phyloP scores from a whole-genome alignment of 2,888 invertebrate species.

The Parnassius mnemosyne region DNA sequence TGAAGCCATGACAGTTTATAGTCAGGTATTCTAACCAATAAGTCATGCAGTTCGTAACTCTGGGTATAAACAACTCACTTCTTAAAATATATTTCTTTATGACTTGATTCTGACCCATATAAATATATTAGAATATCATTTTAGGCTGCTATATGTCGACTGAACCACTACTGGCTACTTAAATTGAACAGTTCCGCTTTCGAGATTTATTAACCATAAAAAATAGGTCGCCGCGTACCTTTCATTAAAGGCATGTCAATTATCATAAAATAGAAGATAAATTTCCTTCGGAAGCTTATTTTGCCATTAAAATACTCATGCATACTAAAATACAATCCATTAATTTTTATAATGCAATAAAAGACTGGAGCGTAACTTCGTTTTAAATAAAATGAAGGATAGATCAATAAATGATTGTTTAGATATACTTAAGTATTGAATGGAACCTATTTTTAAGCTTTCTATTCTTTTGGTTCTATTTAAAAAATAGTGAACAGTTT shows the following conservation, averaged over 20 bases:
- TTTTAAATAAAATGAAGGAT: neutral
- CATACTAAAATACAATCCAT: conserved; percentile 2
- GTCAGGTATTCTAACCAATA: too few relatives aligned
- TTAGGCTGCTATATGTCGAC: neutral
- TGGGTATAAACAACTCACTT: too few relatives aligned
- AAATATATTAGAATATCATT: conserved; percentile 2
- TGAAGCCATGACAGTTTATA: too few relatives aligned
- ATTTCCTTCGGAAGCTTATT: conserved; percentile 5
- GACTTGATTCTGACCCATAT: neutral
- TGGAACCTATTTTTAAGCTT: too few relatives aligned
- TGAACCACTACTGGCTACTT: neutral
- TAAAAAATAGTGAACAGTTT: too few relatives aligned
- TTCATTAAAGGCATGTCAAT: conserved; percentile 29
- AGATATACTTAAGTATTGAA: neutral
- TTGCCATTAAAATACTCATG: conserved; percentile 5
- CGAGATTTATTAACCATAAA: conserved; percentile 23
- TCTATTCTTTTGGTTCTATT: too few relatives aligned
- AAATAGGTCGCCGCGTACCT: conserved; percentile 28
- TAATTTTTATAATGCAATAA: neutral
- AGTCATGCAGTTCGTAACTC: too few relatives aligned
- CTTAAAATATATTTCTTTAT: too few relatives aligned
- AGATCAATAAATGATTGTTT: neutral
- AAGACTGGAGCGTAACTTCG: neutral
- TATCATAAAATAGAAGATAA: conserved; percentile 28
- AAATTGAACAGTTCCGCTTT: conserved; percentile 1